A percentile compares a stretch with the other conserved stretches of the same genome.
Conservation (phyloP, 2,888 invertebrate genomes). For the Horisme vitalbata region DNA sequence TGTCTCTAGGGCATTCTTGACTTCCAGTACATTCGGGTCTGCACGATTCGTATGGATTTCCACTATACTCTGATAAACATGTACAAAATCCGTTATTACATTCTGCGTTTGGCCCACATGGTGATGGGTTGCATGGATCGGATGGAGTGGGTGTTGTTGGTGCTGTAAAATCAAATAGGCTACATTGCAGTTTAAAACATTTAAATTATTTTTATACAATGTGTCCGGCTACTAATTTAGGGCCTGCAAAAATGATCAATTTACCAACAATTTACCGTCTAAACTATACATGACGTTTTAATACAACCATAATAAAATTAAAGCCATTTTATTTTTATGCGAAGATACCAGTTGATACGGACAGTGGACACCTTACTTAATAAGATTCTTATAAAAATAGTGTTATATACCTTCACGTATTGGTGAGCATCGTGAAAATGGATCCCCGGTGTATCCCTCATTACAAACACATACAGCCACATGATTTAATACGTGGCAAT, state of each 20-base stretch:
- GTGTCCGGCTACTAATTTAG: no score
- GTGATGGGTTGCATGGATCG: constrained; percentile 87
- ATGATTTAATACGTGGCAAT: constrained; percentile 90
- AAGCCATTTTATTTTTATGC: no score
- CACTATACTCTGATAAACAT: constrained; percentile 86
- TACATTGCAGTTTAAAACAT: no score
- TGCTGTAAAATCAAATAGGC: constrained; percentile 46
- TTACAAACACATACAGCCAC: constrained; percentile 91
- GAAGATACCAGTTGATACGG: no score
- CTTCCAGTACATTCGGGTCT: constrained; percentile 89
- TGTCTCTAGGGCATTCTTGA: constrained; percentile 87
- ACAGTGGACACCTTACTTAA: background rate
- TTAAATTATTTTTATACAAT: no score
- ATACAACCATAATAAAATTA: no score
- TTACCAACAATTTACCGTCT: no score
- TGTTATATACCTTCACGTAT: constrained; percentile 69
- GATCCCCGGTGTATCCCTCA: constrained; percentile 90
- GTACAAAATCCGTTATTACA: constrained; percentile 87
- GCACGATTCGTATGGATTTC: constrained; percentile 88
- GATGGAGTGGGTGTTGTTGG: constrained; percentile 63
- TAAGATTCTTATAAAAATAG: background rate
- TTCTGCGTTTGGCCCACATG: constrained; percentile 88
- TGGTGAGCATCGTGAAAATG: constrained; percentile 87
- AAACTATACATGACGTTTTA: no score
- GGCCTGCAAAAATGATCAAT: no score